These are phyloP conservation scores for Tubulanus polymorphus DNA, from an alignment of 2,888 invertebrate genomes.

Conservation along the genomic window DNA sequence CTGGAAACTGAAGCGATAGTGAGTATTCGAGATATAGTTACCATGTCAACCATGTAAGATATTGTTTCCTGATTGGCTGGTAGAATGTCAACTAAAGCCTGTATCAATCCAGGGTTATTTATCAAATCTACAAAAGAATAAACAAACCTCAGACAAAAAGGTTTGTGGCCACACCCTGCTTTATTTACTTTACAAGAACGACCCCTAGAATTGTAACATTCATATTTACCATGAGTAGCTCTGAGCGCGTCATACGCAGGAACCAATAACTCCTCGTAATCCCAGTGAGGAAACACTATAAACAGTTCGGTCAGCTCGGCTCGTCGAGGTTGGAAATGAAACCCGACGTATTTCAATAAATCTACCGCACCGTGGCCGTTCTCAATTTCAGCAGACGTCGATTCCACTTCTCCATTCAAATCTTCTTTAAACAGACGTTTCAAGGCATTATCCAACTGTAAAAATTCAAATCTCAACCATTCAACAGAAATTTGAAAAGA, in stretches of 20 bases:
- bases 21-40: conserved; percentile 26
- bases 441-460: conserved; percentile 40
- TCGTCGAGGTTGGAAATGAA: conserved; percentile 44
- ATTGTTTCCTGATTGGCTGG: conserved; percentile 40
- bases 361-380: conserved; percentile 27
- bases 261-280: conserved; percentile 39
- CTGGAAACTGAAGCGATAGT: too few species aligned
- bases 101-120: conserved; percentile 22
- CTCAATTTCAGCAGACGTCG: conserved; percentile 20
- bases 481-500: too few species aligned
- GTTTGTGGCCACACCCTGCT: too few species aligned
- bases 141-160: too few species aligned
- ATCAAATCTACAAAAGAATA: conserved; percentile 29
- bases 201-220: too few species aligned
- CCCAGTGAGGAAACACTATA: conserved; percentile 47
- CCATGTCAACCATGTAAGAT: conserved; percentile 42
- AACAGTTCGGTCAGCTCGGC: conserved; percentile 30
- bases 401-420: conserved; percentile 30
- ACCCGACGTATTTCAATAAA: conserved; percentile 41
- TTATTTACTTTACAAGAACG: too few species aligned
- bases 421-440: conserved; percentile 42
- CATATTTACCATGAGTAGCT: conserved; percentile 31
- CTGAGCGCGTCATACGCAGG: conserved; percentile 40
- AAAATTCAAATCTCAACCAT: background rate
- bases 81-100: conserved; percentile 34